Percentiles rank a stretch among this genome's conserved stretches.
Conservation (phyloP, 2,888 invertebrate species). For the Ctenicera cuprea region DNA sequence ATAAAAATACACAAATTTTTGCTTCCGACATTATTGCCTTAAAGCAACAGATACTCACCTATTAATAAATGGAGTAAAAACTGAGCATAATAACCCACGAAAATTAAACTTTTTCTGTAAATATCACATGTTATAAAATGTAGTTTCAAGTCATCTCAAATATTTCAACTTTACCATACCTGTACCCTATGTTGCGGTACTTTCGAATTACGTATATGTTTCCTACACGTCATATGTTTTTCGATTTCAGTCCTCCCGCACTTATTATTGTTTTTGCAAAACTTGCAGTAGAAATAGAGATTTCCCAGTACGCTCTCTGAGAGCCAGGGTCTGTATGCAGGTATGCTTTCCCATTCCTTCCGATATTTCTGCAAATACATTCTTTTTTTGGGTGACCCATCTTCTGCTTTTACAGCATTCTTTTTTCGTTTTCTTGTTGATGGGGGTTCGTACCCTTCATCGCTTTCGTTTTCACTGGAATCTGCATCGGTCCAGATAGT, state of each 20-base stretch:
- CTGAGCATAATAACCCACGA: constrained; percentile 68
- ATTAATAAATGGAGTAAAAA: constrained; percentile 67
- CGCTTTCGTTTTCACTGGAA: constrained; percentile 29
- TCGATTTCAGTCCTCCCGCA: constrained; percentile 69
- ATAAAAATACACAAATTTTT: neutral
- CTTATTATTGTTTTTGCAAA: constrained; percentile 69
- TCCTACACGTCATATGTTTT: constrained; percentile 69
- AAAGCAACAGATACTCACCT: constrained; percentile 39
- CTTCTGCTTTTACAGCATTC: constrained; percentile 27
- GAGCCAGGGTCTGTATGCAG: constrained; percentile 68
- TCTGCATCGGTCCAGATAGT: constrained; percentile 8
- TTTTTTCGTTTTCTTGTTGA: constrained; percentile 41
- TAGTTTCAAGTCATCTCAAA: neutral
- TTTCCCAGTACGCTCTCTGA: constrained; percentile 68
- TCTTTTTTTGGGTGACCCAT: constrained; percentile 52
- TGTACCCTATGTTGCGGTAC: constrained; percentile 43
- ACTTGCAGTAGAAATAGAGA: constrained; percentile 69
- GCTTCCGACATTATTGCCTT: neutral
- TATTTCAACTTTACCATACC: constrained; percentile 30
- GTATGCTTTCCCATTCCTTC: constrained; percentile 69
- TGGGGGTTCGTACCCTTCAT: constrained; percentile 29
- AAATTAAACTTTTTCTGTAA: constrained; percentile 67
- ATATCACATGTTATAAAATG: neutral
- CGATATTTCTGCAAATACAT: constrained; percentile 68
- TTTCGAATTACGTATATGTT: constrained; percentile 64